Conservation (phyloP, 2,888 invertebrate genomes). For the Hypomecis punctinalis region DNA sequence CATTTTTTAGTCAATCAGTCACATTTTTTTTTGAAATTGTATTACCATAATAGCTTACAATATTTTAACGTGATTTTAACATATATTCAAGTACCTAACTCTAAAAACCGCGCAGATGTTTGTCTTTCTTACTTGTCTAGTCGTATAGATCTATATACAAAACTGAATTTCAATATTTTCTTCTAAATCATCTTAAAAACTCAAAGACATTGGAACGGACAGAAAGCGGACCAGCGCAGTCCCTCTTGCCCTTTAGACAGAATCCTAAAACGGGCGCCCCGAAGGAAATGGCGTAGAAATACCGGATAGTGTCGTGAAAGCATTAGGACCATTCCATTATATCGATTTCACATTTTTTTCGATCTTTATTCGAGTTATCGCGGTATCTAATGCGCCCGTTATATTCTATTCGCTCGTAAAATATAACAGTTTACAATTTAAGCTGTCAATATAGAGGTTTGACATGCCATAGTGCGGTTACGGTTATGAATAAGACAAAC, state of each 20-base stretch:
- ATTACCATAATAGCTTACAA: neutral
- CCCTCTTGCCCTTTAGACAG: no score
- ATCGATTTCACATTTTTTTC: conserved; percentile 57
- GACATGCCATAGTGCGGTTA: conserved; percentile 56
- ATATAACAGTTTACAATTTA: conserved; percentile 53
- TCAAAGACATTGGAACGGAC: no score
- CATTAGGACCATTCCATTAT: conserved; percentile 44
- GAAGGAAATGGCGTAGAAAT: conserved; percentile 53
- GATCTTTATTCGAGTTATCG: conserved; percentile 52
- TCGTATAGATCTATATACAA: no score
- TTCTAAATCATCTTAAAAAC: no score
- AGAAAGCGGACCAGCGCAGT: no score
- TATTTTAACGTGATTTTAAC: no score
- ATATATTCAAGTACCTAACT: no score
- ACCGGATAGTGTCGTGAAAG: conserved; percentile 50
- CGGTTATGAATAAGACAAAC: neutral
- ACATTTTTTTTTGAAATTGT: neutral
- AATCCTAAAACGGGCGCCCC: conserved; percentile 32
- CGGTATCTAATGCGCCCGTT: conserved; percentile 43
- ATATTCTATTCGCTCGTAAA: conserved; percentile 50
- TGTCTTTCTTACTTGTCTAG: no score
- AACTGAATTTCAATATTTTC: no score
- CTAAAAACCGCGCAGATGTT: no score
- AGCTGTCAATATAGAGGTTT: conserved; percentile 53
- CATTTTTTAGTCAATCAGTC: no score